Evolutionary conservation across 2,113 vertebrate genomes (phyloP), one percentile per base, ranked within the genome.

Genomic region (Callionymus lyra): DNA sequence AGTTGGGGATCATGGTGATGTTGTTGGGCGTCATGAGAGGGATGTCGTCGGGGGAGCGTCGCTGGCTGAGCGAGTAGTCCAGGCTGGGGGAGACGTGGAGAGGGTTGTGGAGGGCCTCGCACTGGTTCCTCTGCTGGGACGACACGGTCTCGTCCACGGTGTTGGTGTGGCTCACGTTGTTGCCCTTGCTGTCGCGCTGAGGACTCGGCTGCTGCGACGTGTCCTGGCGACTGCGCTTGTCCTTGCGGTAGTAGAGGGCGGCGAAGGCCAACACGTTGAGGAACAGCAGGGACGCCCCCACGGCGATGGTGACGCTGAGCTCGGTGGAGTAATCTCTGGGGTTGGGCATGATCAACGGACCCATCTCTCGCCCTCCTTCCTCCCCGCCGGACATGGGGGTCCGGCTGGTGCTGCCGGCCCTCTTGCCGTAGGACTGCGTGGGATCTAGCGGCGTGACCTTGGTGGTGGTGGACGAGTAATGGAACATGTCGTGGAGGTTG

Each of bases 1-100:
- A 97, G 79, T 95, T 97, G 73, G 94, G 94, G 53, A 97, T 97
- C 91, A 97, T 96, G 65, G 92, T 97, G 82, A 98, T 94, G 72
- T 94, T 95, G 68, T 85, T 84, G 35, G 84, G 82, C 1, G 79
- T 93, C 92, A 98, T 94, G 51, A 98, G 89, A 0, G 94, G 93
- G 77, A 97, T 93, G 86, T 99, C 95, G 0, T 99, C 93, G 0
- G 94, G 95, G 4, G 93, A 95, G 53, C 94, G 92, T 42, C 92
- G 89, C 77, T 95, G 85, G 10, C 89, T 91, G 44, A 98, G 87
- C 0, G 92, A 88, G 76, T 94, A 99, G 82, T 98, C 93, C 1
- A 90, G 70, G 53, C 87, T 83, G 15, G 83, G 89, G 13, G 91
- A 91, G 50, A 91, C 67, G 10, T 91, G 82, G 6, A 94, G 87